A percentile compares a stretch with the other conserved stretches of the same genome.
Evolutionary conservation across 1,140 invertebrate genomes (phyloP).

Genomic region (Ganaspis sp.): DNA sequence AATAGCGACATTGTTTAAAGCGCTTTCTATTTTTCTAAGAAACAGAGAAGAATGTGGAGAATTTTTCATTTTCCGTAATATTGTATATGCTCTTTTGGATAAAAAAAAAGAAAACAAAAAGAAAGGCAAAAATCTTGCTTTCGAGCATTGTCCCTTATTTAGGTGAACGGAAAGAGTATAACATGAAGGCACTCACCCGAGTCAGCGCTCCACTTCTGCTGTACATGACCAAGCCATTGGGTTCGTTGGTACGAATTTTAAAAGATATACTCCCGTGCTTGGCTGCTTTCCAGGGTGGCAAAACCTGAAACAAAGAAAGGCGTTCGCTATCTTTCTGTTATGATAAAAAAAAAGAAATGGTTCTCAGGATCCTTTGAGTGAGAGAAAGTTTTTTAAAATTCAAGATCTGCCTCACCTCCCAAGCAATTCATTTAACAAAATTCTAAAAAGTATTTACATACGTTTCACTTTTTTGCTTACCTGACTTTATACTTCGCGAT

Average conservation of each 20-base stretch:
- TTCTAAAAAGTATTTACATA: too few relatives aligned
- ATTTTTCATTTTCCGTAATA: neutral
- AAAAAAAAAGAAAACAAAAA: neutral
- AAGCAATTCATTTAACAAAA: too few relatives aligned
- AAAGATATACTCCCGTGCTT: constrained; percentile 92
- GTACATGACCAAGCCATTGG: constrained; percentile 95
- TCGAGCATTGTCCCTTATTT: constrained; percentile 23
- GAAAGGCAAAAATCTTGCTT: constrained; percentile 6
- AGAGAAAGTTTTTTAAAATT: neutral
- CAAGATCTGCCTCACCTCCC: too few relatives aligned
- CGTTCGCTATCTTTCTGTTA: constrained; percentile 24
- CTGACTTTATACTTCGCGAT: too few relatives aligned
- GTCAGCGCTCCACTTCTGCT: constrained; percentile 88
- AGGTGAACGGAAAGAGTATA: constrained; percentile 28
- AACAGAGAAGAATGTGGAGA: constrained; percentile 3
- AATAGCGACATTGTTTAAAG: too few relatives aligned
- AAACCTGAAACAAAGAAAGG: constrained; percentile 80
- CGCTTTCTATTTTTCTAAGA: neutral
- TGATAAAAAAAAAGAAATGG: neutral
- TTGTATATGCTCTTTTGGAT: neutral
- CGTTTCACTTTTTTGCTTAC: too few relatives aligned
- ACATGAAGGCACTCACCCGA: constrained; percentile 76
- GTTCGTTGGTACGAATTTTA: constrained; percentile 95
- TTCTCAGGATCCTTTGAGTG: neutral
- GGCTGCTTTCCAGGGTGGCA: constrained; percentile 92